Conservation (phyloP, 2,888 invertebrate genomes). For the Polyommatus icarus region DNA sequence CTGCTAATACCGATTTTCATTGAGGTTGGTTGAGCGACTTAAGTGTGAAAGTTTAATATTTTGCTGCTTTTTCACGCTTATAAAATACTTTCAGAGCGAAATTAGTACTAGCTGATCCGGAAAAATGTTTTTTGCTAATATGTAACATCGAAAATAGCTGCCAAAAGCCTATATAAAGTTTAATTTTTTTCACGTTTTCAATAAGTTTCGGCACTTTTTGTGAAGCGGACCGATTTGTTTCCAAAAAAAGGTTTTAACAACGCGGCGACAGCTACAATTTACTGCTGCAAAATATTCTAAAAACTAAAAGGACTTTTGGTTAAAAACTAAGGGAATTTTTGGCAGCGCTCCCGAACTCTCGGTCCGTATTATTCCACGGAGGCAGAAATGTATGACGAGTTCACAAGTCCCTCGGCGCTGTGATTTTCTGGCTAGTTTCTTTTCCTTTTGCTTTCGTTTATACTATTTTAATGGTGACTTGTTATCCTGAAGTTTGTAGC, state of each 20-base stretch:
- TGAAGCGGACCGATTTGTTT: conserved; percentile 3
- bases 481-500: background rate
- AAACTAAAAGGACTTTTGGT: conserved; percentile 1
- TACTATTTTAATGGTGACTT: background rate
- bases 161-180: background rate
- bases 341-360: background rate
- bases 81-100: too few relatives aligned
- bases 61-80: too few relatives aligned
- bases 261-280: conserved; percentile 23
- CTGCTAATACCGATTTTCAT: too few relatives aligned
- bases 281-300: conserved; percentile 12
- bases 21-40: too few relatives aligned
- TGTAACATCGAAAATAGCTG: background rate
- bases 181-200: conserved; percentile 1
- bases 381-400: background rate
- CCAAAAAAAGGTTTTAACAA: conserved; percentile 24
- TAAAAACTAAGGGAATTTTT: conserved; percentile 6
- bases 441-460: background rate
- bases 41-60: too few relatives aligned
- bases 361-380: background rate
- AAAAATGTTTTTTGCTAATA: background rate
- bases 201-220: background rate
- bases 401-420: background rate
- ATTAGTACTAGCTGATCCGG: background rate
- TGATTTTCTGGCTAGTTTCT: background rate